Conservation (phyloP, 2,888 invertebrate species). For the Trissolcus japonicus region DNA sequence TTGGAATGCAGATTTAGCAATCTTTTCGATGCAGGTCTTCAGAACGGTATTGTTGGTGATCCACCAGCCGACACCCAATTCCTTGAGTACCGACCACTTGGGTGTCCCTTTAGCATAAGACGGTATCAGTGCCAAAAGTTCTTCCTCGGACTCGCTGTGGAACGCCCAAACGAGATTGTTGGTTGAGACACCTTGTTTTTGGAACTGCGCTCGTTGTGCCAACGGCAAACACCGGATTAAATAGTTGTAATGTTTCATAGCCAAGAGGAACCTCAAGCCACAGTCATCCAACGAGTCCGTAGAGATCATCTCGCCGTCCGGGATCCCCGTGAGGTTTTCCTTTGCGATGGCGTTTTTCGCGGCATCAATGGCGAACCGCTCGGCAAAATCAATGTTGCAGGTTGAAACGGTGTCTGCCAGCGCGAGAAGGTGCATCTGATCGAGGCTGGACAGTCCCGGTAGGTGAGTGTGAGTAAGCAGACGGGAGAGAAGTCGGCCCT, state of each 20-base stretch:
- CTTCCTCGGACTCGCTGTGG: constrained; percentile 98
- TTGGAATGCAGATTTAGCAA: constrained; percentile 96
- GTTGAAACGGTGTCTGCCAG: constrained; percentile 98
- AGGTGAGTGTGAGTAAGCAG: constrained; percentile 95
- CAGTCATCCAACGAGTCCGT: constrained; percentile 96
- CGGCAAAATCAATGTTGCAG: constrained; percentile 92
- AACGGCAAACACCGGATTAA: constrained; percentile 94
- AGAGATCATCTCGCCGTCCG: constrained; percentile 79
- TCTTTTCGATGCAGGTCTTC: constrained; percentile 90
- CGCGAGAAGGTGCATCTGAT: constrained; percentile 99
- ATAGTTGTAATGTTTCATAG: constrained; percentile 98
- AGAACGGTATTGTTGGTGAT: constrained; percentile 89
- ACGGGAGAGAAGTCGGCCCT: constrained; percentile 90
- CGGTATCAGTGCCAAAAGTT: constrained; percentile 92
- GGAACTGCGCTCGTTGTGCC: constrained; percentile 89
- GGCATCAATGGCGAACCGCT: constrained; percentile 84
- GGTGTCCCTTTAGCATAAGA: constrained; percentile 90
- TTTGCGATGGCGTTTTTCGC: constrained; percentile 83
- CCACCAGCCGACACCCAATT: constrained; percentile 98
- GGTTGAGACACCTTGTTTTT: constrained; percentile 90
- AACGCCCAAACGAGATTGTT: constrained; percentile 99
- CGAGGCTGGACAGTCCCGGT: constrained; percentile 95
- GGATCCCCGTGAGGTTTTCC: constrained; percentile 80
- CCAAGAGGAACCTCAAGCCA: constrained; percentile 94
- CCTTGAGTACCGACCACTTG: constrained; percentile 93